Percentiles rank a stretch among this genome's conserved stretches.
Conservation (phyloP, 2,113 vertebrate genomes). For the Pheucticus melanocephalus region DNA sequence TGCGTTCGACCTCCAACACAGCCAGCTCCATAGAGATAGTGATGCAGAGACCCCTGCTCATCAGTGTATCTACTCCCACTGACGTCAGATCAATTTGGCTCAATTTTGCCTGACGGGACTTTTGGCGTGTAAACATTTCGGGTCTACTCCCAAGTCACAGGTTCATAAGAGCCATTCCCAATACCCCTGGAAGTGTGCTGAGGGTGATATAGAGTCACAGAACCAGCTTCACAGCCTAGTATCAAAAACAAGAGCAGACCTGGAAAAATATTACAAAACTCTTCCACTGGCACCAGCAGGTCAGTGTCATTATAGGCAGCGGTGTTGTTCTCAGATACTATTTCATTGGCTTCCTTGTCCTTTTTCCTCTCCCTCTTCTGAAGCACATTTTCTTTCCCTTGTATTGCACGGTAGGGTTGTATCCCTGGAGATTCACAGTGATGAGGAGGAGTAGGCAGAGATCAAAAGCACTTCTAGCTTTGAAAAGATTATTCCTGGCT, state of each 20-base stretch:
- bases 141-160: neutral
- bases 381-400: conserved; percentile 65
- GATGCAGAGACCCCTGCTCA: neutral
- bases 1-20: neutral
- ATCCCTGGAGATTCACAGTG: conserved; percentile 75
- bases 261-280: conserved; percentile 64
- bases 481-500: conserved; percentile 81
- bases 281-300: conserved; percentile 60
- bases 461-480: conserved; percentile 76
- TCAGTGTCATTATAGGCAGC: conserved; percentile 52
- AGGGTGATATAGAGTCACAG: neutral
- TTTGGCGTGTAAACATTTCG: neutral
- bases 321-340: conserved; percentile 65
- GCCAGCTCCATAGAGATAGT: neutral
- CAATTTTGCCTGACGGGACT: neutral
- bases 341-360: conserved; percentile 66
- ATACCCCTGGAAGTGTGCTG: neutral
- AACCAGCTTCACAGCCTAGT: neutral
- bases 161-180: neutral
- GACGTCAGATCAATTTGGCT: neutral
- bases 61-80: fast-evolving
- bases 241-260: conserved; percentile 61
- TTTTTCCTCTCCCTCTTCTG: conserved; percentile 64
- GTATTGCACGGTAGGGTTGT: conserved; percentile 57
- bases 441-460: conserved; percentile 73